These are phyloP conservation scores for Lepidocyrtinus sp. DNA, from an alignment of 2,888 invertebrate genomes.

Conservation along the genomic window DNA sequence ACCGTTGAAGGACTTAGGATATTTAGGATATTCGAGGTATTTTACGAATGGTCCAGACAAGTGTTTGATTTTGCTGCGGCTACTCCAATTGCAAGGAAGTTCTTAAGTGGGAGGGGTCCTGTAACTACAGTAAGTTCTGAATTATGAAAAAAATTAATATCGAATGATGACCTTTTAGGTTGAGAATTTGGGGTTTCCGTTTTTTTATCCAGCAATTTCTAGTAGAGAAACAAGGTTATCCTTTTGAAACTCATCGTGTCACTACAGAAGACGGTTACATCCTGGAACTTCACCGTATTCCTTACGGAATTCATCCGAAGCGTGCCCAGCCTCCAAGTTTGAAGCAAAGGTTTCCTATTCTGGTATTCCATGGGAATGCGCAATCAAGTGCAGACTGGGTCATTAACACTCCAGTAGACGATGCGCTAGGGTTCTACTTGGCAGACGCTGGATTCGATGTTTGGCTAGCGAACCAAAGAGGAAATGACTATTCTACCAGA, in stretches of 20 bases:
- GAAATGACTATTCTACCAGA: conserved; percentile 75
- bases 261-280: conserved; percentile 29
- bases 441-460: conserved; percentile 73
- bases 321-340: conserved; percentile 60
- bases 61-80: conserved; percentile 29
- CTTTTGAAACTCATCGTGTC: conserved; percentile 13
- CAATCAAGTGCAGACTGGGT: conserved; percentile 87
- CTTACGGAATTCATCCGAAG: conserved; percentile 71
- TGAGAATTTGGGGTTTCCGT: background rate
- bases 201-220: background rate
- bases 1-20: background rate
- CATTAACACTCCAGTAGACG: conserved; percentile 78
- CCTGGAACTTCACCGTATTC: conserved; percentile 26
- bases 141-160: background rate
- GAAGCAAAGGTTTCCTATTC: background rate
- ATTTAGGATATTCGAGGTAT: background rate
- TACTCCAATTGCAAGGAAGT: background rate
- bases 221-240: conserved; percentile 21
- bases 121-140: conserved; percentile 32
- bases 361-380: conserved; percentile 79
- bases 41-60: conserved; percentile 27
- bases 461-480: conserved; percentile 77
- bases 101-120: background rate
- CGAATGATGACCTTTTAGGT: background rate
- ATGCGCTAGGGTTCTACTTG: conserved; percentile 71